Base-by-base conservation (phyloP, 2,797 vertebrate genomes). In the Galago senegalensis region DNA sequence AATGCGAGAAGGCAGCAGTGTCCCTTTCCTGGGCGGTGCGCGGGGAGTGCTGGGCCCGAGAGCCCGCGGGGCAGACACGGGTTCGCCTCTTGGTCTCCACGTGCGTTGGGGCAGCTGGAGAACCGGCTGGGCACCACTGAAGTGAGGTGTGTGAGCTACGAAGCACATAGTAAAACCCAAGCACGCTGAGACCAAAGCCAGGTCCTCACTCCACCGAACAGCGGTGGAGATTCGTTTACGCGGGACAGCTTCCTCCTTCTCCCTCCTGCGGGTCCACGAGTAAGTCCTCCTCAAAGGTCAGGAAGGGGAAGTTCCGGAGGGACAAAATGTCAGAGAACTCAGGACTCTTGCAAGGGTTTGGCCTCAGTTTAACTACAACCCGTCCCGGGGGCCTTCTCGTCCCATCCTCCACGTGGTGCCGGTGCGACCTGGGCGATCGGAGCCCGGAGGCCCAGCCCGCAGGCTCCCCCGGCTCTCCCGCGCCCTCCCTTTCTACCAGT, bases 51-150 rank as follows among this genome's bases (percentile, higher is more conserved):
- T 29, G 67, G 20, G 31, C 0, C n/a, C 65, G 40, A 34, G 53
- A 4, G 29, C 0, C 11, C 40, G 9, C 3, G 1, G 49, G 14
- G 14, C 31, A 0, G 73, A 17, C 2, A 5, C 7, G n/a, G 20
- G 2, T 21, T 27, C 40, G 72, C n/a, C 21, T 43, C n/a, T 63
- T 18, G 29, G 27, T 27, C 11, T 0, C 72, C 23, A 0, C 2
- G 70, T 12, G 84, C 4, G 49, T 27, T 11, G 18, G 25, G 18
- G 60, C 75, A 11, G n/a, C 76, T 20, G 3, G 20, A 37, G 67
- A 61, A 27, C 17, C 31, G 10, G 43, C 56, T 0, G 31, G 9
- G 56, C 25, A 31, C 69, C 14, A 4, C 27, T 1, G 31, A 61
- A 2, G 72, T 2, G 27, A 6, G 40, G 25, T 31, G 0, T 7